These are phyloP conservation scores for Melitaea athalia DNA, from an alignment of 2,888 invertebrate genomes.

Conservation along the genomic window DNA sequence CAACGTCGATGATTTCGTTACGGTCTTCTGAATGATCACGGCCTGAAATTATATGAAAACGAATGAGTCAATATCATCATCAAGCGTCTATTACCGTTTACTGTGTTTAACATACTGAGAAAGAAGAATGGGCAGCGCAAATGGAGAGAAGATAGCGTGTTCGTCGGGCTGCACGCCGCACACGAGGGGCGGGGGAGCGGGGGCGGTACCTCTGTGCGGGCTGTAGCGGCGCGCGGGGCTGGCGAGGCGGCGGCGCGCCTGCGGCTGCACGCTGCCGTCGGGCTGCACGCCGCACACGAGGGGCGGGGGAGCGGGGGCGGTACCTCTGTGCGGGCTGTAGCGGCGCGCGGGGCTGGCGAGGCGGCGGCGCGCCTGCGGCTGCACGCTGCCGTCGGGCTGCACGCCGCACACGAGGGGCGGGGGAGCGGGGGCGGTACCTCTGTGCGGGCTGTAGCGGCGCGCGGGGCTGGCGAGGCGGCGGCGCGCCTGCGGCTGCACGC, in stretches of 20 bases:
- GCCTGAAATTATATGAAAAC: slow-evolving; percentile 48
- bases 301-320: slow-evolving; percentile 46
- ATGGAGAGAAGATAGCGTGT: no score
- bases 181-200: no score
- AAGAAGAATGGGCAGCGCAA: no score
- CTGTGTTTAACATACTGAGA: no score
- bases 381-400: slow-evolving; percentile 90
- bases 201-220: slow-evolving; percentile 71
- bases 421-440: slow-evolving; percentile 54
- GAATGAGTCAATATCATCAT: neutral
- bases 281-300: slow-evolving; percentile 75
- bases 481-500: slow-evolving; percentile 84
- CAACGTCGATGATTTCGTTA: slow-evolving; percentile 89
- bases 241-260: slow-evolving; percentile 85
- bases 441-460: slow-evolving; percentile 89
- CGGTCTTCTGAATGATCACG: slow-evolving; percentile 85
- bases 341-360: slow-evolving; percentile 89
- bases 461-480: slow-evolving; percentile 89
- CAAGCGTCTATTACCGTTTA: no score
- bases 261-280: slow-evolving; percentile 88
- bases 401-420: slow-evolving; percentile 94
- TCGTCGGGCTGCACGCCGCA: no score
- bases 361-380: slow-evolving; percentile 84
- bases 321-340: slow-evolving; percentile 87
- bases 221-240: slow-evolving; percentile 91